Base-by-base conservation (phyloP, 2,888 invertebrate species). In the Machimus rusticus region DNA sequence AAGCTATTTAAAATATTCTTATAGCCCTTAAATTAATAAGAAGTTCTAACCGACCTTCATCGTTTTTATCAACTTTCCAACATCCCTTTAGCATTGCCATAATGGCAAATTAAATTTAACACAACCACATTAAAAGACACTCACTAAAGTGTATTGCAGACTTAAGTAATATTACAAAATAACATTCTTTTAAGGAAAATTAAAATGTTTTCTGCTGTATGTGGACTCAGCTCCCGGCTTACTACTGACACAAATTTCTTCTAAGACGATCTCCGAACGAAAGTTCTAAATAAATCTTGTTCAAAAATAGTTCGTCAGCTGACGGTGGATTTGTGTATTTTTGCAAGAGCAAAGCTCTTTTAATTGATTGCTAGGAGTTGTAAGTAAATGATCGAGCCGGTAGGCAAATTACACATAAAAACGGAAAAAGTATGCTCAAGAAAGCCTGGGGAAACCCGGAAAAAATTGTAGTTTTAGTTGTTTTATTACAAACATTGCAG, bases 41-140 rank as follows among this genome's bases (percentile, higher is more conserved):
- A 6, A n/a, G 19, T 74, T 23, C 12, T 16, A 39, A 51, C 79
- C 9, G 16, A 93, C 93, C 93, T 92, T 93, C 92, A 88, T 93
- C 93, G 88, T 92, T 91, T 87, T 92, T 91, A 89, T 92, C 92
- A 87, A 92, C 90, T 90, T 92, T 93, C 93, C 93, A 93, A 88
- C 92, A 92, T 74, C 91, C 92, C 87, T 90, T 91, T 89, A 91
- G 91, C 92, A 92, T 92, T 87, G 51, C 87, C 88, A 19, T 28
- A 55, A 55, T 55, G 16, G 16, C n/a, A 55, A 55, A 14, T 3
- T 46, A 2, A 23, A 5, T 51, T n/a, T 51, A 46, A 79, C 31
- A 37, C 77, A 37, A 77, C 12, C 37, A 77, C 37, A 76, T 23
- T 12, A 14, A 79, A 46, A 46, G 9, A 74, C 34, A 74, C 31